Base-by-base conservation (phyloP, 2,113 vertebrate genomes). In the Myotis brandtii region DNA sequence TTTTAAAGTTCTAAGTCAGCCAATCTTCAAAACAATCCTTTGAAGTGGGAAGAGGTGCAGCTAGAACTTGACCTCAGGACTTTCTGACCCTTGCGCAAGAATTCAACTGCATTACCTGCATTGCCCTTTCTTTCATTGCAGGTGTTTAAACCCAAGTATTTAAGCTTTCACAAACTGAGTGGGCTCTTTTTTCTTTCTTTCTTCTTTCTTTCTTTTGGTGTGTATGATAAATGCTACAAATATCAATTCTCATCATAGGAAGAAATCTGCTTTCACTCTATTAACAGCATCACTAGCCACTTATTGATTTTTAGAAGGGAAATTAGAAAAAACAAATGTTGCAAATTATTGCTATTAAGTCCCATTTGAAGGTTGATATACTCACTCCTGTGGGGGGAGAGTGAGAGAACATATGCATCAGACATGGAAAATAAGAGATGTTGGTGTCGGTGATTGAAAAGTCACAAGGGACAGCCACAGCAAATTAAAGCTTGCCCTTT, bases 291-390 rank as follows among this genome's bases (percentile, higher is more conserved):
- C 96, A 93, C 91, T 96, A 94, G 93, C 34, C 95, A 14, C 95
- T 97, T 98, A 97, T 98, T 98, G 98, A 98, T 98, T 98, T 98
- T 92, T 93, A 92, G 97, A 98, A 98, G 95, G 98, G 95, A 97
- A 98, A 98, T 98, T 96, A 98, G 97, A 82, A 97, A 97, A 98
- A 91, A 82, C 59, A 59, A 18, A 82, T 73, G 32, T 82, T 91
- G 76, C 75, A 93, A 93, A 92, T 96, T 62, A 93, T 86, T 89
- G 72, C 83, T 89, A 75, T 86, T 83, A 91, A 54, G 13, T 95
- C 59, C 59, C 59, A 21, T 69, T 83, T 43, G 69, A 94, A 48
- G 70, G 40, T 46, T 93, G 76, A 91, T 89, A 77, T 34, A 92
- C 25, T 59, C 37, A 37, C 32, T 46, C 52, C 69, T 76, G 54